phyloP scores from a whole-genome alignment of 2,797 vertebrate species.

The Phataginus tetradactyla region DNA sequence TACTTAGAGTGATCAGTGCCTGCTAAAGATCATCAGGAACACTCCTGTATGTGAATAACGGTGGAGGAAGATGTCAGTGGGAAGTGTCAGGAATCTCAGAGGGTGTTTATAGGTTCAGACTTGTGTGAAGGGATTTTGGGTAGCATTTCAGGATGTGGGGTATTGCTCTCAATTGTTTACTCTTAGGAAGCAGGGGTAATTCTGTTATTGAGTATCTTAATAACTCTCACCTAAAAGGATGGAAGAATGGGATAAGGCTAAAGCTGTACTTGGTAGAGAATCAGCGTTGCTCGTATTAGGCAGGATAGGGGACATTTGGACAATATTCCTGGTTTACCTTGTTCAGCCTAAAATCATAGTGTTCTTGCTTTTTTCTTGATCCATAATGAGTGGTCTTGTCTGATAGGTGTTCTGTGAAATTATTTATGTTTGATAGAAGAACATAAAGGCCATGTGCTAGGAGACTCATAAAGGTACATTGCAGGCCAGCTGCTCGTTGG shows the following conservation, averaged over 20 bases:
- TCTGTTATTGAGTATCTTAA: background rate
- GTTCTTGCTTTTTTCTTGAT: background rate
- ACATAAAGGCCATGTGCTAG: background rate
- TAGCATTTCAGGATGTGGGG: background rate
- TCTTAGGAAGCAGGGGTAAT: background rate
- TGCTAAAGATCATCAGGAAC: background rate
- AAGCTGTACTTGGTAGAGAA: background rate
- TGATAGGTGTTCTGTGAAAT: background rate
- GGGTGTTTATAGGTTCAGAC: background rate
- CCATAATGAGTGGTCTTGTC: background rate
- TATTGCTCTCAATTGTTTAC: background rate
- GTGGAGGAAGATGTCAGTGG: too few species aligned
- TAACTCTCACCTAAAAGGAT: background rate
- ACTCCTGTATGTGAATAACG: background rate
- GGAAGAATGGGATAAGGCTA: background rate
- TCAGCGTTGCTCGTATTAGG: background rate
- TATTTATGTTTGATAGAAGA: background rate
- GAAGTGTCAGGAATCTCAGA: background rate
- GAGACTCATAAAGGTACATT: background rate
- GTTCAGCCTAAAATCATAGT: background rate
- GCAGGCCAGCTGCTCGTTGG: background rate
- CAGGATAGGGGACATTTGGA: background rate
- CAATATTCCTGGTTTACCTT: background rate
- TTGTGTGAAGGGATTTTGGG: background rate
- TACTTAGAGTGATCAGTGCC: background rate